A percentile compares a stretch with the other conserved stretches of the same genome.
Evolutionary conservation across 2,888 invertebrate genomes (phyloP).

Genomic region (Tipula helvola): DNA sequence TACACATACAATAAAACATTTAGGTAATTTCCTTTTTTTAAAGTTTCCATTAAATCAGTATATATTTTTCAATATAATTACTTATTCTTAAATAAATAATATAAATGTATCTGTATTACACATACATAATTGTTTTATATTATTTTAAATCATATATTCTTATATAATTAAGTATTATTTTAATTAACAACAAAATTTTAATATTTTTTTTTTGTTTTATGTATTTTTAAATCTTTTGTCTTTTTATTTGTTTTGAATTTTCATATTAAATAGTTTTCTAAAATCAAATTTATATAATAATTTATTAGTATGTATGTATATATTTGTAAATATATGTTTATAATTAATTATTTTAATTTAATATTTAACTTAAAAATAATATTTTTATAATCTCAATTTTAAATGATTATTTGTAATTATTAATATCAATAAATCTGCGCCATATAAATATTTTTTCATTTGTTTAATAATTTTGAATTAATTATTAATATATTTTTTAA

Average conservation of each 20-base stretch:
- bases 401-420: background rate
- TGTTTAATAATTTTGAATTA: background rate
- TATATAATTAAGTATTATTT: background rate
- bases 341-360: background rate
- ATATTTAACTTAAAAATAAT: background rate
- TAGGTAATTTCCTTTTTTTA: background rate
- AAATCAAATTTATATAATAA: background rate
- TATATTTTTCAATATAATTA: background rate
- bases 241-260: background rate
- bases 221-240: background rate
- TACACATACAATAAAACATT: too few species aligned
- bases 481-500: background rate
- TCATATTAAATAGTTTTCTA: background rate
- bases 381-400: background rate
- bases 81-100: background rate
- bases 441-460: background rate
- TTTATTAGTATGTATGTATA: background rate
- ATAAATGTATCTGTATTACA: background rate
- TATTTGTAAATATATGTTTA: background rate
- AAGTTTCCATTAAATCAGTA: background rate
- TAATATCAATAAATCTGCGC: background rate
- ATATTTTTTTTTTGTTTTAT: background rate
- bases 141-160: background rate
- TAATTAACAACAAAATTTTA: background rate
- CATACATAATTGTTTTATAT: background rate